These are phyloP conservation scores for Sparidentex hasta DNA, from an alignment of 2,797 vertebrate species.

Conservation along the genomic window DNA sequence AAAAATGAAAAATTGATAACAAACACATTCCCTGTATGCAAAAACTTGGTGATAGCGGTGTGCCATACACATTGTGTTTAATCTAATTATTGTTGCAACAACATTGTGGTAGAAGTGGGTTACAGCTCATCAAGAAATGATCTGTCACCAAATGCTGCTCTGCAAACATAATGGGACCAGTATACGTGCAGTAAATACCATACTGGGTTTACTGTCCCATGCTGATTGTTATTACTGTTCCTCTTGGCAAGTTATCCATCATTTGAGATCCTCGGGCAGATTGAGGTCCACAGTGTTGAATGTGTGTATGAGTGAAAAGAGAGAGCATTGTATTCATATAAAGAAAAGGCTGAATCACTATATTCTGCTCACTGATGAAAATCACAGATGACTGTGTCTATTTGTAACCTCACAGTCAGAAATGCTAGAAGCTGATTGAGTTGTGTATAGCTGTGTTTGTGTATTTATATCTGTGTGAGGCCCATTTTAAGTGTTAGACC, in stretches of 20 bases:
- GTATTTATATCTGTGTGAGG: not conserved
- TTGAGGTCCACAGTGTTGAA: not conserved
- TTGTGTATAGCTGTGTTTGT: not conserved
- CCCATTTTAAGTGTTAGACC: no score
- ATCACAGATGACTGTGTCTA: slow-evolving; percentile 12
- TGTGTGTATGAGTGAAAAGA: slow-evolving; percentile 22
- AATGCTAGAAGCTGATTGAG: not conserved
- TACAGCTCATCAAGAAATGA: not conserved
- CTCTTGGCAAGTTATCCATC: slow-evolving; percentile 31
- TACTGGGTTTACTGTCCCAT: slow-evolving; percentile 26
- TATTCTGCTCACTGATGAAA: slow-evolving; percentile 3
- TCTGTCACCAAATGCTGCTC: not conserved
- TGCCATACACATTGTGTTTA: not conserved
- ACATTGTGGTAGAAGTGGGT: not conserved
- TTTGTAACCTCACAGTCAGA: not conserved
- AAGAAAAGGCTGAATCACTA: not conserved
- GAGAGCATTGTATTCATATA: slow-evolving; percentile 5
- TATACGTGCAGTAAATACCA: slow-evolving; percentile 41
- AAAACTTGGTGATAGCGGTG: not conserved
- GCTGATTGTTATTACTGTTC: slow-evolving; percentile 46
- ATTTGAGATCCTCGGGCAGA: slow-evolving; percentile 6
- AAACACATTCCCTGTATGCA: not conserved
- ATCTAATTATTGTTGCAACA: slow-evolving; percentile 10
- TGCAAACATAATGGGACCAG: slow-evolving; percentile 26
- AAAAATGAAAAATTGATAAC: not conserved